Evolutionary conservation across 1,140 invertebrate genomes (phyloP).

Genomic region (Theocolax elegans): DNA sequence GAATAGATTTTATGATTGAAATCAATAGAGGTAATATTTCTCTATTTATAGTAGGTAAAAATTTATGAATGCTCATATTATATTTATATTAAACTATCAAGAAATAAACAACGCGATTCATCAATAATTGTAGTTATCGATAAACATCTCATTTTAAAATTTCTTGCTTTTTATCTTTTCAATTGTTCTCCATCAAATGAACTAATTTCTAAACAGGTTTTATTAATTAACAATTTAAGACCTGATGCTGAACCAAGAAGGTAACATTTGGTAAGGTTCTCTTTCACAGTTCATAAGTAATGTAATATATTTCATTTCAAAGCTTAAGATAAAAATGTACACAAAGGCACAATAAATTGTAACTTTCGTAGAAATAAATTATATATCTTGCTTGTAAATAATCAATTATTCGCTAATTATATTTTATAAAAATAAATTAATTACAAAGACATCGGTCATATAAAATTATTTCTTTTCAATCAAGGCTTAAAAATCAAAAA

Average conservation of each 20-base stretch:
- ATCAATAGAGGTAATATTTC: constrained; percentile 10
- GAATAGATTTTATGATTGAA: constrained; percentile 19
- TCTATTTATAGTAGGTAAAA: neutral
- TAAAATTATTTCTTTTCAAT: too few relatives aligned
- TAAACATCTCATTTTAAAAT: constrained; percentile 12
- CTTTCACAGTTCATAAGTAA: too few relatives aligned
- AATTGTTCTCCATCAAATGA: constrained; percentile 14
- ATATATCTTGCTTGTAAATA: too few relatives aligned
- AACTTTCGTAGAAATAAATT: too few relatives aligned
- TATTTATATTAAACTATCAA: neutral
- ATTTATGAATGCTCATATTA: neutral
- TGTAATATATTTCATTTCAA: too few relatives aligned
- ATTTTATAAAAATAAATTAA: too few relatives aligned
- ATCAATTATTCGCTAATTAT: too few relatives aligned
- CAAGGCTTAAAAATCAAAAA: too few relatives aligned
- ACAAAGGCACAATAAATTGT: too few relatives aligned
- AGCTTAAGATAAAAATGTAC: too few relatives aligned
- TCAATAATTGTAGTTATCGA: neutral
- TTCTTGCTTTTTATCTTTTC: neutral
- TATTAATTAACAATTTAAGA: neutral
- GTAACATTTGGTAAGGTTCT: too few relatives aligned
- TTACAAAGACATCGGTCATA: too few relatives aligned
- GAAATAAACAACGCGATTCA: neutral
- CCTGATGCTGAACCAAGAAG: neutral
- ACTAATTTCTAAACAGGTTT: constrained; percentile 7